Base-by-base conservation (phyloP, 2,888 invertebrate genomes). In the Xylota sylvarum region DNA sequence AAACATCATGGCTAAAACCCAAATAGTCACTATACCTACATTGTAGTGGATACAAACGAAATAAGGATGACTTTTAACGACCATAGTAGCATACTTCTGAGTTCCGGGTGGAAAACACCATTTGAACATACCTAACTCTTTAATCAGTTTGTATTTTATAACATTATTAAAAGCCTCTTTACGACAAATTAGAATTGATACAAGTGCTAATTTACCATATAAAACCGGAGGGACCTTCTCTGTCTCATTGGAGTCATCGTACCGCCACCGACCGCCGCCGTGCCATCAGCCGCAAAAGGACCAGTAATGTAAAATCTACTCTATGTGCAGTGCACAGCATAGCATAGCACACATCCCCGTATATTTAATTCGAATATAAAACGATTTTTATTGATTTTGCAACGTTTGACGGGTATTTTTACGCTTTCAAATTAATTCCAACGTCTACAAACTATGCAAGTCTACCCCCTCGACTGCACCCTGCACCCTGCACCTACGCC, bases 351-450 rank as follows among this genome's bases (percentile, higher is more conserved):
- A 37, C 62, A 64, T 73, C 77, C 78, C 62, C 62, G 14, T 43
- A 69, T 52, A 73, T 73, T 78, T 86, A 43, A 82, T 78, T 65
- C 62, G 77, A 73, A 82, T 73, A 86, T 86, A 82, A 86, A 86
- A 86, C 73, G 58, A 77, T 78, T 82, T 86, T 86, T 86, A 86
- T 86, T 86, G 82, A 86, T 86, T 82, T 65, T 60, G 55, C 86
- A 73, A 46, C 77, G 48, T 78, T 78, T 73, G 82, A 82, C 73
- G 85, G 64, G 76, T 81, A 56, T 69, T 86, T 81, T 60, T 85
- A 76, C 81, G 85, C 74, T 85, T 70, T 72, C 58, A 85, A 85
- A 85, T 81, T 65, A 85, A 85, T 85, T 80, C 76, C 67, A 43
- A 50, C 64, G 56, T 79, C 79, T 65, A 55, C 58, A 30, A 40